Evolutionary conservation across 2,797 vertebrate species (phyloP), one percentile per base, ranked within the genome.

Genomic region (Acropternis orthonyx): DNA sequence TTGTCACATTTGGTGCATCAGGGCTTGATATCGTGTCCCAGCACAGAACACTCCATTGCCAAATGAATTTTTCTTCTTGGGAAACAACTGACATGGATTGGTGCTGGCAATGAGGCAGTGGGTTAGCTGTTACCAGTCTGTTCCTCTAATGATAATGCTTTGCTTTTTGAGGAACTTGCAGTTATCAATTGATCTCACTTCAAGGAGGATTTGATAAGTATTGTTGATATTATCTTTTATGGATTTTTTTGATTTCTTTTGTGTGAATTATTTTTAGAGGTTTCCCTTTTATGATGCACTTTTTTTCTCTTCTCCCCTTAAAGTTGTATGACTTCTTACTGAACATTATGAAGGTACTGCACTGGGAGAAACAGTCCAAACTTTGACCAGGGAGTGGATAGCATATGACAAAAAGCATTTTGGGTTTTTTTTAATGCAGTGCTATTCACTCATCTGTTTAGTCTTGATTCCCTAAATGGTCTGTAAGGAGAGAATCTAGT

Each of bases 401-500:
- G 8, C 37, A 63, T 76, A 32, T 52, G 52, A n/a, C 12, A 23
- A 65, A 74, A 94, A 55, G 6, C 9, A 1, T 9, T n/a, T 37
- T 41, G 30, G 1, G 0, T 10, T 1, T 0, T 9, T 11, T 73
- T 67, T 56, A 34, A 27, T 1, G 0, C 43, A 48, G 26, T 74
- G 21, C 68, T 89, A 41, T 58, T 81, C 23, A 44, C 90, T 92
- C 24, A 19, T 83, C 46, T 82, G 32, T 61, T 92, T 88, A 59
- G 61, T 76, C 79, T 92, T 88, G 39, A 76, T 92, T 91, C 71
- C 62, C 65, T 78, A 86, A 92, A 73, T 61, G 59, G 41, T 66
- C 87, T 91, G 28, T 63, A 69, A 92, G 65, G 61, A 91, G 61
- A 75, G 10, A 61, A 74, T 43, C 49, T 72, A 32, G 65, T 66